These are phyloP conservation scores for Lepidocolaptes lacrymiger DNA, from an alignment of 2,797 vertebrate species.

Conservation along the genomic window DNA sequence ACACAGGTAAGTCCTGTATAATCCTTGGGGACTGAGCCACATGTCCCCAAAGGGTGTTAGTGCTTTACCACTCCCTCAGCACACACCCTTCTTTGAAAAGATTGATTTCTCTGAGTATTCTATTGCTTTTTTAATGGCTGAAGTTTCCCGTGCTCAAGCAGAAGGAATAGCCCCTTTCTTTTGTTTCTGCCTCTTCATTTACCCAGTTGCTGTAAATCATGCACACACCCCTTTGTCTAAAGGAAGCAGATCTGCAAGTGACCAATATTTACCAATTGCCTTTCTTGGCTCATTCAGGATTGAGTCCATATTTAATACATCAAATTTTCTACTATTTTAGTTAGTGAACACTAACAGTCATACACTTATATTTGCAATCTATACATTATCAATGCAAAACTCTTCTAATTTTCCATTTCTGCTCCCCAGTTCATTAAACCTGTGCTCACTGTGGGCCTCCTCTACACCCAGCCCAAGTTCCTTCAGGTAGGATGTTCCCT, in stretches of 20 bases:
- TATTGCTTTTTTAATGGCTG: neutral
- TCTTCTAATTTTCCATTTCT: neutral
- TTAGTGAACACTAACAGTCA: neutral
- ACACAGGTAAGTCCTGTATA: neutral
- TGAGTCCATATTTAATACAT: neutral
- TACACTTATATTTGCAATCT: neutral
- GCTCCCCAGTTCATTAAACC: neutral
- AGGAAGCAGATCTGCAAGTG: neutral
- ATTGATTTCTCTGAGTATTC: neutral
- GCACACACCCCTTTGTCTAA: neutral
- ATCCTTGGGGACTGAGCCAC: neutral
- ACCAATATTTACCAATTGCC: neutral
- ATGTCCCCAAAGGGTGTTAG: rapidly evolving
- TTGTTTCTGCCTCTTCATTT: neutral
- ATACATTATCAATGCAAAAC: neutral
- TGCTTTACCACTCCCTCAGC: neutral
- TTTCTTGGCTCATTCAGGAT: neutral
- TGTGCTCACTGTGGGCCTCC: neutral
- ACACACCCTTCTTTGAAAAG: neutral
- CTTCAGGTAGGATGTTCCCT: too few relatives aligned
- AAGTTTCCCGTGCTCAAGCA: neutral
- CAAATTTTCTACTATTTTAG: neutral
- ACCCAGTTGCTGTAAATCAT: neutral
- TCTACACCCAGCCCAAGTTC: too few relatives aligned
- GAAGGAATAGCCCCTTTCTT: neutral